Percentiles rank a stretch among this genome's conserved stretches.
Conservation (phyloP, 2,113 vertebrate genomes). For the Triplophysa dalaica region DNA sequence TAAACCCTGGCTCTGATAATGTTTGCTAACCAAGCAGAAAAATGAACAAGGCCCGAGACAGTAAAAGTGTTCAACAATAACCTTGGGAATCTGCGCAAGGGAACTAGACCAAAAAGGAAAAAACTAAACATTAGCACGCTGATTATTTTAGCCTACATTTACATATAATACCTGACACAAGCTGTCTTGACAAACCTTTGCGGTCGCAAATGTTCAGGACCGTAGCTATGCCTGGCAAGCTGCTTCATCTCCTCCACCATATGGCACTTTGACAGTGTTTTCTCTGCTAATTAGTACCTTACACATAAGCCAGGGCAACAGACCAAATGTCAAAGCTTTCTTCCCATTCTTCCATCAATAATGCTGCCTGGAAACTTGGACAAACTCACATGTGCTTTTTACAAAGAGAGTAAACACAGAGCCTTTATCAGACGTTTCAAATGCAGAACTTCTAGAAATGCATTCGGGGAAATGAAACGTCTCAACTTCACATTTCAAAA, state of each 20-base stretch:
- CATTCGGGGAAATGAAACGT: background rate
- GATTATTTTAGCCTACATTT: constrained; percentile 72
- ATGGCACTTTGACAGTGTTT: constrained; percentile 79
- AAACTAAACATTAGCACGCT: constrained; percentile 55
- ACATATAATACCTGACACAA: constrained; percentile 70
- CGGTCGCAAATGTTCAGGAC: constrained; percentile 69
- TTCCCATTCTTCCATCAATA: constrained; percentile 62
- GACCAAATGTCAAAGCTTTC: constrained; percentile 71
- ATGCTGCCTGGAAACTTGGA: background rate
- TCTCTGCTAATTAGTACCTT: constrained; percentile 81
- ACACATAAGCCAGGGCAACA: constrained; percentile 76
- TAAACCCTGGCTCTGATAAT: constrained; percentile 5
- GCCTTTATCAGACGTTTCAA: background rate
- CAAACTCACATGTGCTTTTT: constrained; percentile 21
- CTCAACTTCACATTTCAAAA: constrained; percentile 3
- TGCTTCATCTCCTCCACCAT: constrained; percentile 75
- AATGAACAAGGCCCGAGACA: constrained; percentile 15
- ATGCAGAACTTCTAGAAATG: background rate
- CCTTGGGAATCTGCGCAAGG: constrained; percentile 43
- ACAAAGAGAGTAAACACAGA: background rate
- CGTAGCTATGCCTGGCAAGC: constrained; percentile 72
- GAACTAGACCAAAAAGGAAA: constrained; percentile 16
- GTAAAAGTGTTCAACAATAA: constrained; percentile 38
- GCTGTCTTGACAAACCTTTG: constrained; percentile 63
- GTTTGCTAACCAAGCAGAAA: constrained; percentile 24